These are phyloP conservation scores for Ericerus pela DNA, from an alignment of 1,140 invertebrate species.

Conservation along the genomic window DNA sequence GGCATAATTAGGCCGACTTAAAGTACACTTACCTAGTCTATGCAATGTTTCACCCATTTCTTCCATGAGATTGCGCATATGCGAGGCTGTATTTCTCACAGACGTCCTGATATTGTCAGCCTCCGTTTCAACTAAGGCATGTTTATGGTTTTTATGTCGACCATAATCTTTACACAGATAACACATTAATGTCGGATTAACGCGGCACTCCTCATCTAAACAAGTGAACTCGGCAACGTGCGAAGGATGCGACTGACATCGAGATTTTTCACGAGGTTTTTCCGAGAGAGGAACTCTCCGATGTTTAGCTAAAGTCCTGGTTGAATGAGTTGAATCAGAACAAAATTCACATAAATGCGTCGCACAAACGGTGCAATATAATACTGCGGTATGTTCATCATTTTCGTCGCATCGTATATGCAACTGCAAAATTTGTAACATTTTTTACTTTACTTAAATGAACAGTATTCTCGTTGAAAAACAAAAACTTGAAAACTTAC, in stretches of 20 bases:
- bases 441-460: background rate
- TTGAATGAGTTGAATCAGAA: constrained; percentile 39
- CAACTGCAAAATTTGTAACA: constrained; percentile 29
- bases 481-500: constrained; percentile 22
- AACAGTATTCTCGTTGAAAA: background rate
- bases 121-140: constrained; percentile 40
- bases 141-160: constrained; percentile 41
- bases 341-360: constrained; percentile 43
- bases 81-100: constrained; percentile 36
- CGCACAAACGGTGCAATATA: constrained; percentile 43
- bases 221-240: constrained; percentile 46
- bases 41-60: constrained; percentile 40
- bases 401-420: constrained; percentile 43
- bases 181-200: constrained; percentile 34
- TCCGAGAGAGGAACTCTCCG: constrained; percentile 43
- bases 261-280: constrained; percentile 43
- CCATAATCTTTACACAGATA: constrained; percentile 47
- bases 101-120: constrained; percentile 40
- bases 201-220: constrained; percentile 39
- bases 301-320: constrained; percentile 40
- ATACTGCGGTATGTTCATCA: constrained; percentile 40
- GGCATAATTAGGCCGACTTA: constrained; percentile 6
- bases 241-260: constrained; percentile 40
- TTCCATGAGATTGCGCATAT: constrained; percentile 42
- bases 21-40: constrained; percentile 31